Evolutionary conservation across 2,888 invertebrate species (phyloP), one percentile per base, ranked within the genome.

Genomic region (Chironomus riparius): DNA sequence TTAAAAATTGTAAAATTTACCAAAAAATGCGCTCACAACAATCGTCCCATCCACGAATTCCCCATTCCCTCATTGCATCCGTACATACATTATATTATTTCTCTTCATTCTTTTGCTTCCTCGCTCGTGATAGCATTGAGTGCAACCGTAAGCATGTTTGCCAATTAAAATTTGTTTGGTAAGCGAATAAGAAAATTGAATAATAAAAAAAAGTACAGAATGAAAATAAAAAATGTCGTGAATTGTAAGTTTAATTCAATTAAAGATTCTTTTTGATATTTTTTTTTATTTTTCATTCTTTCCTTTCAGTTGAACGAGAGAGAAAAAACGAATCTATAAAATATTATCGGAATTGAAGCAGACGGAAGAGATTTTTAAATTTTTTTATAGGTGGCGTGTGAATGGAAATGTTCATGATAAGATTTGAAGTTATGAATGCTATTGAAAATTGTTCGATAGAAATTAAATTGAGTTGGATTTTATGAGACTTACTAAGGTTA

Each of bases 161-260:
- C 65, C 65, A 65, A 65, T 65, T 65, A 65, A 65, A 65, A 24
- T 65, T 65, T 24, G 56, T 56, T 15, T 18, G 56, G 56, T 18
- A 38, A 38, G 38, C 38, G 38, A 38, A 28, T 1, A 38, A 38
- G 10, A 38, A 38, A 38, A 38, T 38, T 38, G 38, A 10, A 38
- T 38, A 38, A 38, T 38, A 38, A 38, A 38, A 38, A 38, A 28
- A 15, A 13, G n/a, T 3, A 50, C 0, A 3, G 22, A 7, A 21
- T n/a, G 65, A 24, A 21, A 24, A 24, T 65, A 24, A 18, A n/a
- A 56, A 65, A 24, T 65, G 65, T 65, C 65, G 65, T 65, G 22
- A 22, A 56, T 50, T 65, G 62, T 24, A 13, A 65, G 65, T 65
- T 65, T 65, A 65, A 62, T 65, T 65, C 13, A 65, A 65, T 65